These are phyloP conservation scores for Euzetes globulus DNA, from an alignment of 2,888 invertebrate species.

Conservation along the genomic window DNA sequence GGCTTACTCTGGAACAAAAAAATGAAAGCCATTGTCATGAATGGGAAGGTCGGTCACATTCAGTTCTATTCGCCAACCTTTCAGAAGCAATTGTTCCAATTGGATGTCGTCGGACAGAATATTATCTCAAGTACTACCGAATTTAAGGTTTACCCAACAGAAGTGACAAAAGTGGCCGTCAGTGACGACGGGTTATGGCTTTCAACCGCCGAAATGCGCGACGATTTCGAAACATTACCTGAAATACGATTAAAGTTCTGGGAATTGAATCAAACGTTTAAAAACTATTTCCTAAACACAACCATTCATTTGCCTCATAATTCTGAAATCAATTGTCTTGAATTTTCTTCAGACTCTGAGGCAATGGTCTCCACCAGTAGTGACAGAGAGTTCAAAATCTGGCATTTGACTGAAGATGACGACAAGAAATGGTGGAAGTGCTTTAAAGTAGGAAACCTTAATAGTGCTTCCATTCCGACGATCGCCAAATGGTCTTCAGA, in stretches of 20 bases:
- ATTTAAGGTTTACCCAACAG: constrained; percentile 55
- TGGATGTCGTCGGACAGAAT: constrained; percentile 64
- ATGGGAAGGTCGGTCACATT: constrained; percentile 49
- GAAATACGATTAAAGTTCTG: constrained; percentile 70
- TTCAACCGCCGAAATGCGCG: constrained; percentile 55
- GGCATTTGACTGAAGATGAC: constrained; percentile 56
- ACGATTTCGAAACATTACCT: constrained; percentile 54
- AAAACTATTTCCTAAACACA: constrained; percentile 64
- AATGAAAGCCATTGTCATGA: constrained; percentile 48
- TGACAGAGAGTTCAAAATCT: constrained; percentile 64
- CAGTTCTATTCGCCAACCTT: constrained; percentile 51
- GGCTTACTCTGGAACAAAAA: constrained; percentile 46
- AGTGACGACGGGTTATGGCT: constrained; percentile 63
- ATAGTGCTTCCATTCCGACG: constrained; percentile 51
- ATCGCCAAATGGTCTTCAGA: constrained; percentile 63
- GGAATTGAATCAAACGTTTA: constrained; percentile 53
- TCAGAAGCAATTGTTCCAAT: constrained; percentile 57
- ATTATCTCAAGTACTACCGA: constrained; percentile 58
- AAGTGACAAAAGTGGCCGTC: constrained; percentile 61
- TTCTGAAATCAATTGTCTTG: constrained; percentile 54
- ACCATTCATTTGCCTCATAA: constrained; percentile 65
- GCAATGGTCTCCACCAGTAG: constrained; percentile 57
- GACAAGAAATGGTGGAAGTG: constrained; percentile 43
- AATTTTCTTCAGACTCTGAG: constrained; percentile 54
- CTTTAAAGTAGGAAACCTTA: constrained; percentile 14